A percentile compares a stretch with the other conserved stretches of the same genome.
phyloP scores from a whole-genome alignment of 2,113 vertebrate genomes.

The Fukomys damarensis region DNA sequence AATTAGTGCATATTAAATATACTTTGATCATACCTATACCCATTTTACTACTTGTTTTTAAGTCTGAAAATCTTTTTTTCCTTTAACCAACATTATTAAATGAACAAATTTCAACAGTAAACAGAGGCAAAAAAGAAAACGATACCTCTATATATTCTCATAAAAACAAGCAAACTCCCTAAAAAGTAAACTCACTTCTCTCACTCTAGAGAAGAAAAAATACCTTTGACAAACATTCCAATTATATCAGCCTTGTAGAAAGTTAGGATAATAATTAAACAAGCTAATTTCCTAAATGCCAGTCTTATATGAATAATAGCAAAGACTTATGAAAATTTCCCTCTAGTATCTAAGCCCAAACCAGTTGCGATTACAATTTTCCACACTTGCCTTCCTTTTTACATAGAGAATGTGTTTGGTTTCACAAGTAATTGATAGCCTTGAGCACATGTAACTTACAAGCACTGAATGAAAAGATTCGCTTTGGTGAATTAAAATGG shows the following conservation, averaged over 20 bases:
- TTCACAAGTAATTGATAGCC: conserved; percentile 82
- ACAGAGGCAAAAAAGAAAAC: neutral
- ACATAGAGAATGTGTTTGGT: conserved; percentile 62
- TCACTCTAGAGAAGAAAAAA: neutral
- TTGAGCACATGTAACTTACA: conserved; percentile 78
- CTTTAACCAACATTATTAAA: conserved; percentile 9
- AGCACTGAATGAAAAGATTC: conserved; percentile 75
- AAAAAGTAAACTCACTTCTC: neutral
- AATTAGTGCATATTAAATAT: neutral
- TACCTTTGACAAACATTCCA: neutral
- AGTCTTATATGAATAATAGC: neutral
- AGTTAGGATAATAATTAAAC: conserved; percentile 42
- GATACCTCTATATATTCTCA: neutral
- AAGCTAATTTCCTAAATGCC: conserved; percentile 55
- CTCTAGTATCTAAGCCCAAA: neutral
- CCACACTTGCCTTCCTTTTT: conserved; percentile 55
- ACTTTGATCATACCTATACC: neutral
- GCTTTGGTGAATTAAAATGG: conserved; percentile 82
- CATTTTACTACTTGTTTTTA: neutral
- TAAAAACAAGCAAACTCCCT: neutral
- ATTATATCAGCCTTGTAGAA: neutral
- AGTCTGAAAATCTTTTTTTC: neutral
- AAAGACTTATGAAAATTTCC: conserved; percentile 42
- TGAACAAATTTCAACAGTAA: neutral
- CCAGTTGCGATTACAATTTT: conserved; percentile 37